Evolutionary conservation across 2,113 vertebrate species (phyloP).

Genomic region (Setophaga coronata): DNA sequence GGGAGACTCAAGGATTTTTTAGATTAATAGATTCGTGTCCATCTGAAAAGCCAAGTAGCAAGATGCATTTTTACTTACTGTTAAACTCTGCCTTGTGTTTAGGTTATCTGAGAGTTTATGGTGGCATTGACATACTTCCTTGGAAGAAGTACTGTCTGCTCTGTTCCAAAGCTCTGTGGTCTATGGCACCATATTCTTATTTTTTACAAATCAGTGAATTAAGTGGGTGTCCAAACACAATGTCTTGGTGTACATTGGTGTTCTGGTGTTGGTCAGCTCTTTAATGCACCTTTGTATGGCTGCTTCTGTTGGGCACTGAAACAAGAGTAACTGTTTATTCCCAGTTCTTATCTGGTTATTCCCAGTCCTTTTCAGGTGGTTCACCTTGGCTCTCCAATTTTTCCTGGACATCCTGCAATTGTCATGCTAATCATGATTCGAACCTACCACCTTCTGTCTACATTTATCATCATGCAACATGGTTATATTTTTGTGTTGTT

Average conservation of each 20-base stretch:
- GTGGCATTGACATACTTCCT: background rate
- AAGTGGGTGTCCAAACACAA: background rate
- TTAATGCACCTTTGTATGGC: background rate
- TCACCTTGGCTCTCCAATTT: background rate
- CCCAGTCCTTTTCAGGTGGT: background rate
- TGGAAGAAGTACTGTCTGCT: background rate
- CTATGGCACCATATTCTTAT: background rate
- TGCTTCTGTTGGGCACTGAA: background rate
- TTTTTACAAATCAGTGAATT: background rate
- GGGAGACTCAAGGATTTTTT: background rate
- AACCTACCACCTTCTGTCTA: background rate
- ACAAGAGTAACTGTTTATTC: background rate
- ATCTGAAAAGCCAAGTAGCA: background rate
- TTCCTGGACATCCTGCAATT: background rate
- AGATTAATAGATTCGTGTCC: background rate
- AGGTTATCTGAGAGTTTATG: background rate
- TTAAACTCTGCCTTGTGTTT: background rate
- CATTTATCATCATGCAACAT: background rate
- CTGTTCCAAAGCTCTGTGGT: background rate
- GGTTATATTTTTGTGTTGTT: background rate
- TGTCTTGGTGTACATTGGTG: background rate
- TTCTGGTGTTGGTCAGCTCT: background rate
- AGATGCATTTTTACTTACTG: background rate
- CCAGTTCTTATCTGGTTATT: background rate
- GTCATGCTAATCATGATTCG: rapidly evolving